Base-by-base conservation (phyloP, 1,140 invertebrate species). In the Drosophila trapezifrons region DNA sequence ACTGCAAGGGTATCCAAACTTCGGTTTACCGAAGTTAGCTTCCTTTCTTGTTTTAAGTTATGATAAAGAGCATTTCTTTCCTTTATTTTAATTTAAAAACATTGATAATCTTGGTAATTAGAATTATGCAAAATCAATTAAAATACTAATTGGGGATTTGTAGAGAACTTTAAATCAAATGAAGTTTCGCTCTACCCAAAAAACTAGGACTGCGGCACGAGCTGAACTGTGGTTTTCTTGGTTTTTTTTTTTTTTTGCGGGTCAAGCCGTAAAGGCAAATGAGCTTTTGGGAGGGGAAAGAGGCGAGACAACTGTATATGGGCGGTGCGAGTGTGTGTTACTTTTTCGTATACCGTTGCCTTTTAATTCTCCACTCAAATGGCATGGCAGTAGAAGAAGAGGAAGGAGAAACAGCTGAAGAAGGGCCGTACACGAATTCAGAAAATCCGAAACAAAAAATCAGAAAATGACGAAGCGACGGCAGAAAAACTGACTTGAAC, bases 291-390 rank as follows among this genome's bases (percentile, higher is more conserved):
- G 45, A 64, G 58, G 59, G 38, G 37, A 51, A 51, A 17, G 51
- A 10, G 32, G 51, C 51, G 51, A 43, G n/a, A 10, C 22, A 56
- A 65, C 52, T 64, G 52, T 56, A 22, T 65, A 22, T 63, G 45
- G 59, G 43, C 47, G n/a, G 60, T 45, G 40, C 40, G 38, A 76
- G 35, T 55, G 40, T 27, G 37, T 57, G 43, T 76, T 85, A 71
- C 56, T 71, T 80, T 76, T 87, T 87, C 64, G 47, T 76, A 67
- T 79, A 87, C 83, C 83, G 83, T 89, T 79, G 72, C 47, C 84
- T 86, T 78, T 72, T 76, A 71, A 70, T 87, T 89, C 79, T 83
- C 71, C 70, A 65, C 75, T 47, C 76, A 87, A 85, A 85, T 84
- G 81, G 65, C 69, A 65, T 74, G 43, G 69, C 63, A 56, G 35